phyloP scores from a whole-genome alignment of 2,888 invertebrate species.

The Acanthosepion lycidas region DNA sequence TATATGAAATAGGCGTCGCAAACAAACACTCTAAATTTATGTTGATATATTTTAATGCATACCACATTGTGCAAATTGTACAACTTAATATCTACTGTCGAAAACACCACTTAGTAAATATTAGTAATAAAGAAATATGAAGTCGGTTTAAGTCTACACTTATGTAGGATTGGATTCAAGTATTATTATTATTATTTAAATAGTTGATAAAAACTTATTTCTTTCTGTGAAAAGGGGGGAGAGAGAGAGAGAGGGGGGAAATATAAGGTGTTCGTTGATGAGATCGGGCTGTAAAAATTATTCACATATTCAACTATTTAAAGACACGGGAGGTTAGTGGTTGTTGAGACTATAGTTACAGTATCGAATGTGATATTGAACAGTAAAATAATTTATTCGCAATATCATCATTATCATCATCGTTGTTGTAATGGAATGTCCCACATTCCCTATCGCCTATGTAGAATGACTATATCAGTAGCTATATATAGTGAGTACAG shows the following conservation, averaged over 20 bases:
- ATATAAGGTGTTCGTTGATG: neutral
- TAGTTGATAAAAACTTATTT: neutral
- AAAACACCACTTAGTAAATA: neutral
- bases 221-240: neutral
- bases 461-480: no score
- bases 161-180: neutral
- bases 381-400: no score
- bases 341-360: neutral
- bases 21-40: neutral
- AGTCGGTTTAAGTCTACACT: neutral
- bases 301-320: neutral
- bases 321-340: neutral
- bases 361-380: neutral
- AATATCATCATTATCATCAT: no score
- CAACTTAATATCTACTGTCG: neutral
- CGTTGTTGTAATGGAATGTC: no score
- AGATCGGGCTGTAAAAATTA: neutral
- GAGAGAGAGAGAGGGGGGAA: neutral
- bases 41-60: neutral
- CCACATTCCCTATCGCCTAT: no score
- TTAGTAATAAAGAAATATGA: neutral
- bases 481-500: no score
- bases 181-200: neutral
- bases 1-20: neutral
- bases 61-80: neutral